Base-by-base conservation (phyloP, 2,797 vertebrate genomes). In the Hirundo rustica region DNA sequence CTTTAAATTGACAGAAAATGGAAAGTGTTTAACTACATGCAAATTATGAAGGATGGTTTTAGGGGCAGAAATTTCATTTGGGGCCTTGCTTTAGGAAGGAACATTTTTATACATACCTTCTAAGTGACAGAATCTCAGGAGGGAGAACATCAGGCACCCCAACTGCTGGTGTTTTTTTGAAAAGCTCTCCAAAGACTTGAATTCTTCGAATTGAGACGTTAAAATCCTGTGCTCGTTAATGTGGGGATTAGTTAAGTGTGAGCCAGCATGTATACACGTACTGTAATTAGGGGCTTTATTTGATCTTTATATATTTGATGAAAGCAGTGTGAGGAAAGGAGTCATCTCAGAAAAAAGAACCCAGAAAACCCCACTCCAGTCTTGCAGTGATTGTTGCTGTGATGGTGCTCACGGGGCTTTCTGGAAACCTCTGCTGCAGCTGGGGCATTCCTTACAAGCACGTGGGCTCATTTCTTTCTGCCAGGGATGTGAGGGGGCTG, bases 111-210 rank as follows among this genome's bases (percentile, higher is more conserved):
- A 50, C 75, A 6, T 32, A 32, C 64, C 74, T 90, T 93, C 44
- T 80, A 68, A 92, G 65, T 48, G 88, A 10, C 61, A 72, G 44
- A 89, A 71, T 79, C 95, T 94, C 90, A 55, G 65, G 80, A 93
- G 94, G 60, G 79, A 68, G 74, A 66, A 53, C 83, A 51, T 93
- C 83, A 90, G 95, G 93, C 67, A 73, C 77, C 88, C 71, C 92
- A 90, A 81, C 70, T 93, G 83, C 83, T 79, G 71, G 47, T 83
- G 77, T 26, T 91, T 26, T 91, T 82, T 85, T 67, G 73, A 53
- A 89, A 79, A 87, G 55, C 89, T 97, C 92, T 95, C 95, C 38
- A 17, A 93, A 93, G 93, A 57, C 27, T 38, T 9, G 20, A 47
- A 85, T 95, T 72, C 93, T 72, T 68, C 4, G 27, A 88, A 93